Base-by-base conservation (phyloP, 1,140 invertebrate species). In the Drosophila punjabiensis region DNA sequence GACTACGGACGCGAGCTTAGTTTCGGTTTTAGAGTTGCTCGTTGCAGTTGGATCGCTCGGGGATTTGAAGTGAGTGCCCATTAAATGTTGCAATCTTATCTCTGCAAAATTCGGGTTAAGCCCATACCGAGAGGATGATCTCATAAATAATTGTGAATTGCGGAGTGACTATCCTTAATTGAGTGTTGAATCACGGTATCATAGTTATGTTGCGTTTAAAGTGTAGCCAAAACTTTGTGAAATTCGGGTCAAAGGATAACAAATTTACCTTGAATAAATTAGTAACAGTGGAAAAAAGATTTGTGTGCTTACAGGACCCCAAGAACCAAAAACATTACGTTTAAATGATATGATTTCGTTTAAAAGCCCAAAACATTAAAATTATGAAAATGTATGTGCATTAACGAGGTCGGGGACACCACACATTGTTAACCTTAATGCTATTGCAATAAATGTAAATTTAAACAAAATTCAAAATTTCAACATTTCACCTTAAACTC, bases 11-110 rank as follows among this genome's bases (percentile, higher is more conserved):
- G 50, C 50, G 39, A 61, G 50, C 55, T 88, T 79, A 88, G 85
- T 88, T 88, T 79, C 58, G 75, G 66, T 88, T 88, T 67, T 20
- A 71, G 64, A 59, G 74, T 64, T 76, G 86, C 24, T 24, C 78
- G 56, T 47, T 88, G 85, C 85, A 88, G 85, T 89, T 68, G 66
- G 24, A 62, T 64, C 33, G 53, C 53, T 69, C 37, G 47, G 45
- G 20, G 53, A 58, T 39, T 74, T 3, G 30, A 48, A 37, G 70
- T 74, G 55, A 74, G 70, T 73, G 68, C 28, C 16, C 30, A 37
- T 43, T 48, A 39, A 33, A 66, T 67, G 24, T 67, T 39, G 16
- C 63, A 62, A 37, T 59, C n/a, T 20, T 20, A 59, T 60, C 33
- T 59, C 32, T 2, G 33, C 33, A 30, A 32, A 32, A 58, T 58